Evolutionary conservation across 1,140 invertebrate genomes (phyloP).

Genomic region (Ostrea edulis): DNA sequence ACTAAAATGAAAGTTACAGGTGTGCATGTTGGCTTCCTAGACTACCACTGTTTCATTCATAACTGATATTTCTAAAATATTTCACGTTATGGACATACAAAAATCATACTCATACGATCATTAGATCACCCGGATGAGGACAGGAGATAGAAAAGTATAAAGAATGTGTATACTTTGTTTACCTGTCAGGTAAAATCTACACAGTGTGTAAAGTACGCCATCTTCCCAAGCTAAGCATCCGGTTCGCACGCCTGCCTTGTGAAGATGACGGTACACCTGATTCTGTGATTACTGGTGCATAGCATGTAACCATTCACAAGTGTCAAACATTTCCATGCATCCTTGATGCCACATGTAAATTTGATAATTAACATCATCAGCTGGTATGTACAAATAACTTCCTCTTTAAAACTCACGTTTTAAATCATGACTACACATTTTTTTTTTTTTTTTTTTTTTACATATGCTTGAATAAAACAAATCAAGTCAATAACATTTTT

Average conservation of each 20-base stretch:
- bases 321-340: not conserved
- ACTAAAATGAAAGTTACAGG: not conserved
- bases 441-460: not conserved
- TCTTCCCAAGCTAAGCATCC: too few species aligned
- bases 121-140: not conserved
- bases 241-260: not conserved
- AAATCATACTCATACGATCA: not conserved
- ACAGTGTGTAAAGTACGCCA: not conserved
- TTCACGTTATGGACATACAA: not conserved
- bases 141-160: not conserved
- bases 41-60: not conserved
- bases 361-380: not conserved
- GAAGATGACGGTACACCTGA: too few species aligned
- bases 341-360: not conserved
- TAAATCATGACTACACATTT: too few species aligned
- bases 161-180: not conserved
- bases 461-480: not conserved
- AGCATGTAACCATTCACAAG: not conserved
- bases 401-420: not conserved
- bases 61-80: not conserved
- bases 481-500: not conserved
- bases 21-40: not conserved
- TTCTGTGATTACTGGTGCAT: not conserved
- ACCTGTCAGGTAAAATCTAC: not conserved
- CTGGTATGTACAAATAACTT: not conserved